Percentiles rank a stretch among this genome's conserved stretches.
Conservation (phyloP, 2,797 vertebrate genomes). For the Crotalus adamanteus region DNA sequence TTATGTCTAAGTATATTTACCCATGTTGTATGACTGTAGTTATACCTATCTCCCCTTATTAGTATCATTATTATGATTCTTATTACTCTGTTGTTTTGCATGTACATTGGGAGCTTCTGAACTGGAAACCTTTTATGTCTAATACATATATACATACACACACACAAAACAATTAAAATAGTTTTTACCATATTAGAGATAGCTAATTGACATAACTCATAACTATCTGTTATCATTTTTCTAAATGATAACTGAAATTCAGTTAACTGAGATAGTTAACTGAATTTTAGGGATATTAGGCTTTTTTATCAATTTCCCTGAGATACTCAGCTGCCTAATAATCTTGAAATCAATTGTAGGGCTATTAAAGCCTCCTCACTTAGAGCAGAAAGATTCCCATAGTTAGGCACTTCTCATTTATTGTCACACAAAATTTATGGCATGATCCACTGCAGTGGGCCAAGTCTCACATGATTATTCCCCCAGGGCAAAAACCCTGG, state of each 20-base stretch:
- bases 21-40: background rate
- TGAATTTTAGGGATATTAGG: background rate
- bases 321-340: background rate
- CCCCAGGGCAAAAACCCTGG: background rate
- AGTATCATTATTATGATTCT: background rate
- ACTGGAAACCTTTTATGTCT: background rate
- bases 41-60: background rate
- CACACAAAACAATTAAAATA: background rate
- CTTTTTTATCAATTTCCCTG: background rate
- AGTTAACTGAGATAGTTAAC: background rate
- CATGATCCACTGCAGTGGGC: background rate
- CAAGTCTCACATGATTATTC: background rate
- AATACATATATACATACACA: background rate
- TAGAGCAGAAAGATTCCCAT: background rate
- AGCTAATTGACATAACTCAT: background rate
- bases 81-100: background rate
- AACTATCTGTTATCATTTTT: background rate
- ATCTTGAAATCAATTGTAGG: background rate
- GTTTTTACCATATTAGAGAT: background rate
- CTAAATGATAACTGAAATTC: background rate
- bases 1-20: background rate
- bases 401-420: background rate
- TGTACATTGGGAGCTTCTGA: background rate
- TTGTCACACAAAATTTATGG: background rate
- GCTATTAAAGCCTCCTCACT: background rate